Evolutionary conservation across 2,113 vertebrate species (phyloP).

Genomic region (Theristicus caerulescens): DNA sequence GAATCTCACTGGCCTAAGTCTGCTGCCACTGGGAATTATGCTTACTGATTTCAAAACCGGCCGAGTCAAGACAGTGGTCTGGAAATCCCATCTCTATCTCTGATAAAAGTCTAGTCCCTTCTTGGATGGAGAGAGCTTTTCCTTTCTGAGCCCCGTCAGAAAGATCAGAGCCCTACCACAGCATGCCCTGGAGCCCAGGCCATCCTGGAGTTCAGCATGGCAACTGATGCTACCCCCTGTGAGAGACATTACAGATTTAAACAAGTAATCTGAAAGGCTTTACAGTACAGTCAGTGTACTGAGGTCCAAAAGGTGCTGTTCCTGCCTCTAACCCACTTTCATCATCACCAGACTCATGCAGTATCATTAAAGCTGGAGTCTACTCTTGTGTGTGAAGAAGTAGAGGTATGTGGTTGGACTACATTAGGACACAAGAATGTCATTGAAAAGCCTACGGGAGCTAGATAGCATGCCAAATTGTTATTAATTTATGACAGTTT

Average conservation of each 20-base stretch:
- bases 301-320: background rate
- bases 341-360: background rate
- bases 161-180: background rate
- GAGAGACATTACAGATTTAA: background rate
- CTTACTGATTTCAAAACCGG: background rate
- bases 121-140: background rate
- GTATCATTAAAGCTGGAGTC: background rate
- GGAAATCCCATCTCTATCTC: background rate
- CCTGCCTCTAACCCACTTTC: background rate
- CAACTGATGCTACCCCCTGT: background rate
- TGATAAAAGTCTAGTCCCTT: background rate
- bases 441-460: background rate
- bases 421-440: background rate
- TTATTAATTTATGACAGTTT: background rate
- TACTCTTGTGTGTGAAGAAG: background rate
- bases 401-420: background rate
- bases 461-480: background rate
- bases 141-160: background rate
- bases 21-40: background rate
- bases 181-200: background rate
- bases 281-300: background rate
- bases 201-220: background rate
- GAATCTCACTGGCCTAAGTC: background rate
- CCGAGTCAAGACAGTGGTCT: background rate
- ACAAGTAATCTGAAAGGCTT: background rate